Evolutionary conservation across 2,888 invertebrate species (phyloP), one percentile per base, ranked within the genome.

Genomic region (Ornithoptera alexandrae): DNA sequence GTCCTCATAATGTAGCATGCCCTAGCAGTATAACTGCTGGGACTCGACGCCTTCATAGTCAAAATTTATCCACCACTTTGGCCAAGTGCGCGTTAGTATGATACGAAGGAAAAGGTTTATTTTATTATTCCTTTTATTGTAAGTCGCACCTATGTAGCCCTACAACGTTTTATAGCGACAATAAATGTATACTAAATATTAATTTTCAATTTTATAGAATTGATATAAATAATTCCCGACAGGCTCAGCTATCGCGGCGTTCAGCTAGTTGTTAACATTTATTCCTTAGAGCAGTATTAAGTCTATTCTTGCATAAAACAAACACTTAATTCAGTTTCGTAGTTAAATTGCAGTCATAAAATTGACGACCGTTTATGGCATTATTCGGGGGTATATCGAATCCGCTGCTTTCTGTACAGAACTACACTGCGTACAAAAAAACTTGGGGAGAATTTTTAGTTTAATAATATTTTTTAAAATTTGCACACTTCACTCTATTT

Each of bases 301-400:
- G 71, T 71, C 79, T 81, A 84, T 78, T 87, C 83, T 86, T 87
- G 89, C 87, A 90, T 90, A 87, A 91, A 89, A 91, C 86, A 90
- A 90, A 89, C 83, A 87, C 85, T 76, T 87, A 88, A 87, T 87
- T 86, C 83, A 75, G 81, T 82, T 84, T 86, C 85, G 83, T 79
- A 82, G 82, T 84, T 81, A 87, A 92, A 91, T 91, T 88, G 85
- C 87, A 86, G 87, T 85, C 85, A 89, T 92, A 92, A 92, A 92
- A 89, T 84, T 88, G 87, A 85, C 85, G 81, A 86, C 83, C 90
- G 87, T 90, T 90, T 90, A 91, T 89, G 86, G 86, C 86, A 85
- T 89, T 90, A 90, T 91, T 89, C 82, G 84, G 84, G 82, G 83
- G 90, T 91, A 90, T 90, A 91, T 90, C 92, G 86, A 90, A 91